Conservation (phyloP, 2,113 vertebrate species). For the Triplophysa dalaica region DNA sequence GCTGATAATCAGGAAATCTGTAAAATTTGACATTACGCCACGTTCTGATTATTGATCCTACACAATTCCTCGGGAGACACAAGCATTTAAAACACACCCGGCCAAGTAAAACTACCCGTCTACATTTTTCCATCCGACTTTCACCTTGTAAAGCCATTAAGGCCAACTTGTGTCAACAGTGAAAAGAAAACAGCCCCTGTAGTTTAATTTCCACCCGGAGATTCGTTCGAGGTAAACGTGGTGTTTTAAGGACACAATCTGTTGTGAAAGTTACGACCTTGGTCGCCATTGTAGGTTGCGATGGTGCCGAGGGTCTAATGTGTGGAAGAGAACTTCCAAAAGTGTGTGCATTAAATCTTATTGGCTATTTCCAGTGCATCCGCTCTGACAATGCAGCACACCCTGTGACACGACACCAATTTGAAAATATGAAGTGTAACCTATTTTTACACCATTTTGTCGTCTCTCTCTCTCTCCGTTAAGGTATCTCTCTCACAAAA, state of each 20-base stretch:
- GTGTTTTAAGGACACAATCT: constrained; percentile 65
- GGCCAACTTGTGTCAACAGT: constrained; percentile 65
- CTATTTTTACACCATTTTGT: constrained; percentile 38
- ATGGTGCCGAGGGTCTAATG: constrained; percentile 73
- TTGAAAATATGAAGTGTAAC: constrained; percentile 61
- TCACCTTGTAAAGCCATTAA: constrained; percentile 48
- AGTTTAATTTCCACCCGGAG: constrained; percentile 69
- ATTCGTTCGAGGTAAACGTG: constrained; percentile 65
- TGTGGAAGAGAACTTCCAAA: constrained; percentile 22
- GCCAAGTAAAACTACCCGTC: constrained; percentile 28
- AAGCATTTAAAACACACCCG: constrained; percentile 15
- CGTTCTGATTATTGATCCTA: constrained; percentile 75
- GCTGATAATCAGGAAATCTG: background rate
- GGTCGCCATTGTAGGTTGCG: constrained; percentile 62
- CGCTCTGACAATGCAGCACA: constrained; percentile 69
- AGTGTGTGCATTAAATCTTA: constrained; percentile 50
- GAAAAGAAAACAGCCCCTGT: constrained; percentile 62
- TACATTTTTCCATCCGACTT: constrained; percentile 31
- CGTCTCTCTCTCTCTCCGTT: constrained; percentile 48
- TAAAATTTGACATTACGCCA: constrained; percentile 68
- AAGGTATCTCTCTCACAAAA: constrained; percentile 69
- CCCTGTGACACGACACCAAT: constrained; percentile 47
- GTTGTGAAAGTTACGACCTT: constrained; percentile 68
- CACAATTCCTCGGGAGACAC: constrained; percentile 54
- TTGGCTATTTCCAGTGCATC: constrained; percentile 62